These are phyloP conservation scores for Rhyzopertha dominica DNA, from an alignment of 1,140 invertebrate genomes.

Conservation along the genomic window DNA sequence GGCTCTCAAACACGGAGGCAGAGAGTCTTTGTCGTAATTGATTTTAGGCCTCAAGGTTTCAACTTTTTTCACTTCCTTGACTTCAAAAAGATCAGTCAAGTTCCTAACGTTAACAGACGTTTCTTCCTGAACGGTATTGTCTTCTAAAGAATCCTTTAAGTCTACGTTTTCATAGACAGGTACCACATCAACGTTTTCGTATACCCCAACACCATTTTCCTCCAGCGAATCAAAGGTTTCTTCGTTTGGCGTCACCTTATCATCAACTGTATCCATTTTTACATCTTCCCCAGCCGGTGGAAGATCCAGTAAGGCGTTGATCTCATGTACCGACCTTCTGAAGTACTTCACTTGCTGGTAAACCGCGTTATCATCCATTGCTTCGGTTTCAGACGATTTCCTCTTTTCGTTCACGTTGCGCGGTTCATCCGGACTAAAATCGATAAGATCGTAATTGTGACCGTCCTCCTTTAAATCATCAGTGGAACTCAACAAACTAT, in stretches of 20 bases:
- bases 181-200: slow-evolving; percentile 18
- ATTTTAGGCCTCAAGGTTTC: too few relatives aligned
- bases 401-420: slow-evolving; percentile 35
- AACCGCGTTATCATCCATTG: slow-evolving; percentile 48
- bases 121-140: slow-evolving; percentile 20
- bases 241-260: background rate
- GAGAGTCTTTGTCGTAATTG: slow-evolving; percentile 36
- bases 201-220: slow-evolving; percentile 10
- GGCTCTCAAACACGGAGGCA: slow-evolving; percentile 54
- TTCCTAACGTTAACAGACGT: background rate
- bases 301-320: slow-evolving; percentile 59
- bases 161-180: too few relatives aligned
- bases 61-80: slow-evolving; percentile 2
- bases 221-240: slow-evolving; percentile 36
- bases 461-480: background rate
- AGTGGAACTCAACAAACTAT: background rate
- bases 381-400: slow-evolving; percentile 42
- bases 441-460: slow-evolving; percentile 26
- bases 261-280: background rate
- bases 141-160: too few relatives aligned
- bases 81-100: slow-evolving; percentile 1
- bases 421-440: slow-evolving; percentile 29
- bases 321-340: slow-evolving; percentile 65
- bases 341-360: slow-evolving; percentile 74
- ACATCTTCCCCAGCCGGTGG: slow-evolving; percentile 10